A percentile compares a stretch with the other conserved stretches of the same genome.
phyloP scores from a whole-genome alignment of 2,797 vertebrate species.

The Oreortyx pictus region DNA sequence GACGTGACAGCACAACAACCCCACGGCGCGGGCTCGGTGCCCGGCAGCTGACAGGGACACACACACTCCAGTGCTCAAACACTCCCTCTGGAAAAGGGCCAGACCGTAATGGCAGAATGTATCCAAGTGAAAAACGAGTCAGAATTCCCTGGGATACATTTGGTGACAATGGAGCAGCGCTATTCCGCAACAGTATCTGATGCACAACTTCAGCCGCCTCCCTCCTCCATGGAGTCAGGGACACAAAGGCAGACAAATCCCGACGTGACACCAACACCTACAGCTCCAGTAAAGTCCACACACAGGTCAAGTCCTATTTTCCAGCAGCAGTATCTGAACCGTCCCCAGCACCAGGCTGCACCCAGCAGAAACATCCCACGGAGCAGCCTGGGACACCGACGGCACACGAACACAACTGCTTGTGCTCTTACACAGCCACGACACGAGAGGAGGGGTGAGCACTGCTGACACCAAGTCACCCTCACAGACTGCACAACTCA shows the following conservation, averaged over 20 bases:
- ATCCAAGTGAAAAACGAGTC: background rate
- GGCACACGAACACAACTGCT: too few relatives aligned
- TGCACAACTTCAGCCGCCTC: background rate
- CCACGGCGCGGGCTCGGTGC: too few relatives aligned
- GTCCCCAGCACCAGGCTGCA: too few relatives aligned
- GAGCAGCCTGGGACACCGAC: background rate
- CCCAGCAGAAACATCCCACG: background rate
- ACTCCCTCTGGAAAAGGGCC: too few relatives aligned
- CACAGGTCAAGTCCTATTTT: background rate
- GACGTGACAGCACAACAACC: too few relatives aligned
- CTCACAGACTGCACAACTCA: too few relatives aligned
- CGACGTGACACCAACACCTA: background rate
- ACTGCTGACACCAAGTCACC: too few relatives aligned
- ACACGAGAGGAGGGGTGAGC: too few relatives aligned
- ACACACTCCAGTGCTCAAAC: too few relatives aligned
- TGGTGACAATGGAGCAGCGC: background rate
- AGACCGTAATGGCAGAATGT: fast-evolving
- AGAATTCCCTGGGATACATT: background rate
- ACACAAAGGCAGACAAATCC: background rate
- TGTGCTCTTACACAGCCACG: too few relatives aligned
- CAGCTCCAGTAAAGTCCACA: background rate
- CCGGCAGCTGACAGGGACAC: too few relatives aligned
- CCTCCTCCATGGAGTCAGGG: background rate
- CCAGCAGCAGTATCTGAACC: background rate
- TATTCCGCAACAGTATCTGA: background rate